A percentile compares a stretch with the other conserved stretches of the same genome.
Evolutionary conservation across 2,113 vertebrate genomes (phyloP).

Genomic region (Sapayoa aenigma): DNA sequence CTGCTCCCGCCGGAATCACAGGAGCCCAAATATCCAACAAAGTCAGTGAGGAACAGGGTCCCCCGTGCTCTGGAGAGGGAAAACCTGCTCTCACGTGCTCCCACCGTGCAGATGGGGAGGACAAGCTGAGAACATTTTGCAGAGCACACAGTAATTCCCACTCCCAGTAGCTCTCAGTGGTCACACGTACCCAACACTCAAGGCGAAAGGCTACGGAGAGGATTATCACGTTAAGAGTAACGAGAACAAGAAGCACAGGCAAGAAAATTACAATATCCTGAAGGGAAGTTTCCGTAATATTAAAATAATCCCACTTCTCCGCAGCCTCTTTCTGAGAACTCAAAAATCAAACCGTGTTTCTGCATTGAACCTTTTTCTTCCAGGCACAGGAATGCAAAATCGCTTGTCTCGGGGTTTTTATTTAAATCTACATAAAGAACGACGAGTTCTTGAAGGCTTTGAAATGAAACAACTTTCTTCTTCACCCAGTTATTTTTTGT

Average conservation of each 20-base stretch:
- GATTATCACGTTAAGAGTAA: not conserved
- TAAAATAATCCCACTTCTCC: conserved; percentile 27
- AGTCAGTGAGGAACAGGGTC: not conserved
- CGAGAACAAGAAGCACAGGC: conserved; percentile 34
- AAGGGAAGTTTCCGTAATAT: conserved; percentile 27
- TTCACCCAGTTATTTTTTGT: not conserved
- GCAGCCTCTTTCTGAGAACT: not conserved
- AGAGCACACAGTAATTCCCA: not conserved
- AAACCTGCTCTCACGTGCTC: not conserved
- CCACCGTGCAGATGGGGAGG: not conserved
- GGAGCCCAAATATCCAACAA: not conserved
- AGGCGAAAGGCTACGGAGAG: not conserved
- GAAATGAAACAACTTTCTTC: not conserved
- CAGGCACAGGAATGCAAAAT: not conserved
- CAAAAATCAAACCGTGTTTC: not conserved
- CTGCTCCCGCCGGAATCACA: not conserved
- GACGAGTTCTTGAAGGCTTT: not conserved
- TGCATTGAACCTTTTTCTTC: not conserved
- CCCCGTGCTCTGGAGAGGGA: not conserved
- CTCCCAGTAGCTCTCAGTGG: not conserved
- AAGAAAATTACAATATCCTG: conserved; percentile 41
- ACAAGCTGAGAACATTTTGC: not conserved
- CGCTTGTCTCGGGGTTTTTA: not conserved
- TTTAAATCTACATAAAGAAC: conserved; percentile 18
- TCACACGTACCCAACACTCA: not conserved